These are phyloP conservation scores for Coptotermes formosanus DNA, from an alignment of 1,140 invertebrate species.

Conservation along the genomic window DNA sequence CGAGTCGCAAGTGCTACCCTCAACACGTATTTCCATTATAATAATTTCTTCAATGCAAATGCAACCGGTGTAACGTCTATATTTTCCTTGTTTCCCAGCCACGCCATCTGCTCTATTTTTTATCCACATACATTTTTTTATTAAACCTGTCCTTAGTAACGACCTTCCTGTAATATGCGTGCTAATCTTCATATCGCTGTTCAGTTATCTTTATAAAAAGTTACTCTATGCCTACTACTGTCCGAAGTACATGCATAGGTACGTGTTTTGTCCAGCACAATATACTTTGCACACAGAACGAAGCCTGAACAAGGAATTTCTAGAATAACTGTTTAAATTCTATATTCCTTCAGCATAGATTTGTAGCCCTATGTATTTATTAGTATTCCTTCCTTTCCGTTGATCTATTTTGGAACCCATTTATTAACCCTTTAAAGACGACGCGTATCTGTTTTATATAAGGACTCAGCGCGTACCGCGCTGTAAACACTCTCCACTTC, in stretches of 20 bases:
- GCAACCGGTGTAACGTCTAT: background rate
- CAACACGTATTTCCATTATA: conserved; percentile 6
- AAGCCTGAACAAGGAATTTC: too few species aligned
- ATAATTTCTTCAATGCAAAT: conserved; percentile 17
- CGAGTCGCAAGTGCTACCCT: conserved; percentile 3
- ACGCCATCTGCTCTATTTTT: background rate
- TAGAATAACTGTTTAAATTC: too few species aligned
- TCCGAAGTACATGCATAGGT: background rate
- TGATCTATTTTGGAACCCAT: too few species aligned
- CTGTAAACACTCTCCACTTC: too few species aligned
- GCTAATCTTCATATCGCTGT: background rate
- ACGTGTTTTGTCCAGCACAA: background rate
- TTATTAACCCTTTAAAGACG: too few species aligned
- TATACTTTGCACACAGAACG: background rate
- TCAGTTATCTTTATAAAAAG: background rate
- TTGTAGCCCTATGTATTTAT: too few species aligned
- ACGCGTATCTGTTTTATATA: too few species aligned
- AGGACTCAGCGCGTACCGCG: too few species aligned
- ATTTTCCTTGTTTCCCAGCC: background rate
- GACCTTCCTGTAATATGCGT: background rate
- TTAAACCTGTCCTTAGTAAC: background rate
- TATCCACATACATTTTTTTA: background rate
- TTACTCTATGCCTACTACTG: background rate
- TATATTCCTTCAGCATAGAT: too few species aligned
- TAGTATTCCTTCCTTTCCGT: too few species aligned